Conservation (phyloP, 1,140 invertebrate genomes). For the Procambarus clarkii region DNA sequence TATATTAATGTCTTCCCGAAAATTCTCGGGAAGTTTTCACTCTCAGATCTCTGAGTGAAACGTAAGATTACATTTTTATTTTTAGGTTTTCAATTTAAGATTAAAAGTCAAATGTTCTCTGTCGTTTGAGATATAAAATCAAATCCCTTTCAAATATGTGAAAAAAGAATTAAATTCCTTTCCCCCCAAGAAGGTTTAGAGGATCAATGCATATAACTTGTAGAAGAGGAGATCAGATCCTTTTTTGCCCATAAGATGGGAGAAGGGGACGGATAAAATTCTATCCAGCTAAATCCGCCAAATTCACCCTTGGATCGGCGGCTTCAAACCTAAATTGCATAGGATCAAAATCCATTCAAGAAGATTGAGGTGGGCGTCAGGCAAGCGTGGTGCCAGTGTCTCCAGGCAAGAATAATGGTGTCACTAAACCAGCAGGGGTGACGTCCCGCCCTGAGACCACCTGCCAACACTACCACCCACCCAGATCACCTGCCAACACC, state of each 20-base stretch:
- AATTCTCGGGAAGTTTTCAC: too few species aligned
- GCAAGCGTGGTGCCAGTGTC: background rate
- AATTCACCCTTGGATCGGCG: background rate
- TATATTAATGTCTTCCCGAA: too few species aligned
- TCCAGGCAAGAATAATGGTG: background rate
- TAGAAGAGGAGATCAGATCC: background rate
- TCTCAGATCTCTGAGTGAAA: too few species aligned
- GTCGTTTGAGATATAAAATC: background rate
- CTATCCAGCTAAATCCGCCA: background rate
- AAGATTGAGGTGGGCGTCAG: background rate
- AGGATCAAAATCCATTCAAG: conserved; percentile 14
- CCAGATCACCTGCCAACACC: too few species aligned
- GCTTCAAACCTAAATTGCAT: conserved; percentile 8
- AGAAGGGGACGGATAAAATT: background rate
- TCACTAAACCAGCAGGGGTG: background rate
- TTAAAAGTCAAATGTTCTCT: too few species aligned
- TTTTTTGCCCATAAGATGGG: background rate
- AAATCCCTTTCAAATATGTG: background rate
- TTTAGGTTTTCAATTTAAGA: too few species aligned
- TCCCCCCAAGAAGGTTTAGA: background rate
- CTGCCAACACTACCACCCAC: too few species aligned
- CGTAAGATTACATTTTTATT: too few species aligned
- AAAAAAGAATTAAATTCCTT: background rate
- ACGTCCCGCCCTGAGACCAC: background rate
- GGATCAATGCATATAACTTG: background rate